Percentiles rank a stretch among this genome's conserved stretches.
These are phyloP conservation scores for Theropithecus gelada DNA, from an alignment of 2,113 vertebrate species.

Conservation along the genomic window DNA sequence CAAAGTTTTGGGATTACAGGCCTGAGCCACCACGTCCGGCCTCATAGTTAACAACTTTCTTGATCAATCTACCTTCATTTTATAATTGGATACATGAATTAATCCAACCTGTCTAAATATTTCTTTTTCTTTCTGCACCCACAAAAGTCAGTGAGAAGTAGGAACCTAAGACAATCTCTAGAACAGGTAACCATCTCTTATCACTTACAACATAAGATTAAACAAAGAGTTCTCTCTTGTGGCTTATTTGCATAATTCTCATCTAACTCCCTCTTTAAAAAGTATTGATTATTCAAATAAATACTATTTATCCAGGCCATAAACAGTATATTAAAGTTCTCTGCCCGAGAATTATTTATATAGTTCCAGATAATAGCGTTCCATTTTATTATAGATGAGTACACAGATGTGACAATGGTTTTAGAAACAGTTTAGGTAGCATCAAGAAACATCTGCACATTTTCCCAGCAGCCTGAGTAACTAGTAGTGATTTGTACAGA, in stretches of 20 bases:
- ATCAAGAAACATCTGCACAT: slow-evolving; percentile 70
- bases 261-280: not conserved
- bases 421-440: slow-evolving; percentile 72
- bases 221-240: slow-evolving; percentile 49
- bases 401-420: slow-evolving; percentile 64
- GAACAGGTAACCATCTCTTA: not conserved
- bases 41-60: slow-evolving; percentile 40
- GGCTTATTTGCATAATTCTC: slow-evolving; percentile 20
- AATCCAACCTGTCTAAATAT: not conserved
- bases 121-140: not conserved
- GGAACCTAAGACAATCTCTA: slow-evolving; percentile 35
- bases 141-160: slow-evolving; percentile 18
- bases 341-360: slow-evolving; percentile 40
- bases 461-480: slow-evolving; percentile 63
- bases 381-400: slow-evolving; percentile 63
- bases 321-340: slow-evolving; percentile 52
- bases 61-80: slow-evolving; percentile 22
- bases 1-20: too few species aligned
- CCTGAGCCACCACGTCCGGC: too few species aligned
- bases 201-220: slow-evolving; percentile 3
- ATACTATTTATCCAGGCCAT: slow-evolving; percentile 9
- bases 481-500: slow-evolving; percentile 27
- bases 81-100: slow-evolving; percentile 33
- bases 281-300: slow-evolving; percentile 45
- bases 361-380: slow-evolving; percentile 65